Base-by-base conservation (phyloP, 2,113 vertebrate genomes). In the Tauraco erythrolophus region DNA sequence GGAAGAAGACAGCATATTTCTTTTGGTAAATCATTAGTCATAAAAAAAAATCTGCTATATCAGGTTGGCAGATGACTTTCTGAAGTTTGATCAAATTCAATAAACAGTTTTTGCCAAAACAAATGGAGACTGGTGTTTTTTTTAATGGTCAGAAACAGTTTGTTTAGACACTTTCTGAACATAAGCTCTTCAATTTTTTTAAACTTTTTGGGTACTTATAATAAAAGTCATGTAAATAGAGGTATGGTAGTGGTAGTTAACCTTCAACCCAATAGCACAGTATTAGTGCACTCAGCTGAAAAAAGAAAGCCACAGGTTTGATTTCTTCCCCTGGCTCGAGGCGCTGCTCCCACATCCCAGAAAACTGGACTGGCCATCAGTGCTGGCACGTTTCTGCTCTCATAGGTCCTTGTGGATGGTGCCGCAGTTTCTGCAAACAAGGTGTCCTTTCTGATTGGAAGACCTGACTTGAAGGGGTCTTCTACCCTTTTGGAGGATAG, bases 21-120 rank as follows among this genome's bases (percentile, higher is more conserved):
- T 77, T 95, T 91, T 84, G 51, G n/a, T 86, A 84, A 94, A 86
- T 61, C 71, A 84, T 65, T 91, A 86, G 28, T 75, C 51, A 71
- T 18, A 15, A 61, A 84, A 71, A 71, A 75, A 46, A 13, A 0
- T 5, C 2, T 0, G 0, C 31, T 28, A 33, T 75, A 87, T 75
- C 48, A 89, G 12, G 27, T 60, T 84, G 41, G 30, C 39, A 87
- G 84, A 58, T 71, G 48, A 28, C 33, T 89, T 82, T 71, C 75
- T 66, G 23, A 94, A 87, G 70, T 68, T 51, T 82, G 65, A 91
- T 51, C 43, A 35, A 82, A 71, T 71, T 84, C 51, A 78, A 22
- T 50, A 78, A 84, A 82, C 27, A 56, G 12, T 17, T 84, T 81
- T 87, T 1, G 1, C 62, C 39, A 84, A 91, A 95, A 50, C 15